Conservation (phyloP, 2,888 invertebrate species). For the Mesorhabditis spiculigera region DNA sequence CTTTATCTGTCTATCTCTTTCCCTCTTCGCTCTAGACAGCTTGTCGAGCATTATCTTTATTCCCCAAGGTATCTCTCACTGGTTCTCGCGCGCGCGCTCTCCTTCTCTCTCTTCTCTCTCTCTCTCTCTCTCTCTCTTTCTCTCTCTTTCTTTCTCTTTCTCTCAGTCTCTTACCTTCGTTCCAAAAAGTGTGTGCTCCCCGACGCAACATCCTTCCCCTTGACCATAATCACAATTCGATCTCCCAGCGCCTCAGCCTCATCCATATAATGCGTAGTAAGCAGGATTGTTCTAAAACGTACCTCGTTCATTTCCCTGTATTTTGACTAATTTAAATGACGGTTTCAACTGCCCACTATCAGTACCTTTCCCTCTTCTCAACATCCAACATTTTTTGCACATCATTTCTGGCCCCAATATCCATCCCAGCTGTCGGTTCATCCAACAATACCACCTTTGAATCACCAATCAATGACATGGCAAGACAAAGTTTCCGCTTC, state of each 20-base stretch:
- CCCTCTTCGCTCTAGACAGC: too few species aligned
- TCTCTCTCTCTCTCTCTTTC: too few species aligned
- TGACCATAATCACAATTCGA: slow-evolving; percentile 48
- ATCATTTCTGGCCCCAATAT: slow-evolving; percentile 9
- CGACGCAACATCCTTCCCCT: slow-evolving; percentile 42
- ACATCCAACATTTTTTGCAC: slow-evolving; percentile 1
- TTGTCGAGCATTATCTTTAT: too few species aligned
- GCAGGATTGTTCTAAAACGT: slow-evolving; percentile 35
- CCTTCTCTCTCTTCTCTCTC: too few species aligned
- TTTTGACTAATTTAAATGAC: background rate
- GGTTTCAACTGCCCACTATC: background rate
- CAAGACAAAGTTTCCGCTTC: slow-evolving; percentile 44
- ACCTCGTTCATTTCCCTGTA: background rate
- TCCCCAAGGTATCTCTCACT: too few species aligned
- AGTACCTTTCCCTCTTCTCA: slow-evolving; percentile 8
- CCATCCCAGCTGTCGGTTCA: slow-evolving; percentile 44
- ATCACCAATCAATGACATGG: slow-evolving; percentile 36
- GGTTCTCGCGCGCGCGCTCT: too few species aligned
- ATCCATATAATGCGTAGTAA: slow-evolving; percentile 49
- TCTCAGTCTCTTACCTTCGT: slow-evolving; percentile 14
- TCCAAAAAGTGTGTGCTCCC: slow-evolving; percentile 46
- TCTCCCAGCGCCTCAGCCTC: slow-evolving; percentile 46
- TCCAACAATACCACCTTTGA: slow-evolving; percentile 36
- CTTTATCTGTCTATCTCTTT: too few species aligned
- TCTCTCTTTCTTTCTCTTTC: too few species aligned